These are phyloP conservation scores for Drosophila hamatofila DNA, from an alignment of 2,888 invertebrate species.

Conservation along the genomic window DNA sequence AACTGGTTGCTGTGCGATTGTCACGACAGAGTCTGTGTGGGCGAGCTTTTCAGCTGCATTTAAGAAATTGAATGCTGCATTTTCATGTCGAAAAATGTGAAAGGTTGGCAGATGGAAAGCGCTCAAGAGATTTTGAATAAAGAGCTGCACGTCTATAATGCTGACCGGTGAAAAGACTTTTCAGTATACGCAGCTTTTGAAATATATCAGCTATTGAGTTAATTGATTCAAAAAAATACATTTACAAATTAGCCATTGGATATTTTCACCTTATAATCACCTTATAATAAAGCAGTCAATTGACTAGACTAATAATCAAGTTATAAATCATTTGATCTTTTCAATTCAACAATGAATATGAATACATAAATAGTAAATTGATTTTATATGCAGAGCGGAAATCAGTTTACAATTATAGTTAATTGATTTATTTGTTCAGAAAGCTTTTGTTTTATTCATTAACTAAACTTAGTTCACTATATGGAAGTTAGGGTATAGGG, in stretches of 20 bases:
- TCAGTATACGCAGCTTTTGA: constrained; percentile 20
- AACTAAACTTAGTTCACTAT: neutral
- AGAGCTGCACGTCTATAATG: neutral
- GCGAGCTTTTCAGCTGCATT: constrained; percentile 12
- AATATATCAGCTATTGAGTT: neutral
- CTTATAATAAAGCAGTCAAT: neutral
- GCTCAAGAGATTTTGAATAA: neutral
- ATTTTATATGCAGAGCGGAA: neutral
- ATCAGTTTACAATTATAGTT: too few species aligned
- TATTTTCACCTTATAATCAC: constrained; percentile 10
- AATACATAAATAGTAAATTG: neutral
- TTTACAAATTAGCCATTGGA: neutral
- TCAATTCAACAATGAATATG: neutral
- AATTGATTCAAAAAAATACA: constrained; percentile 10
- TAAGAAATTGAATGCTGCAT: constrained; percentile 17
- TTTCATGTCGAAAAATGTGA: constrained; percentile 52
- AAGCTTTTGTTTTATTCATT: neutral
- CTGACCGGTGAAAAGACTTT: constrained; percentile 6
- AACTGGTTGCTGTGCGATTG: constrained; percentile 48
- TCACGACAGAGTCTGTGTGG: constrained; percentile 35
- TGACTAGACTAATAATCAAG: neutral
- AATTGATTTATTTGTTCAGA: neutral
- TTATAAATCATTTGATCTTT: neutral
- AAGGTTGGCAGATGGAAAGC: constrained; percentile 43
- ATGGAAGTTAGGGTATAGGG: too few species aligned